Base-by-base conservation (phyloP, 1,140 invertebrate genomes). In the Heliconius melpomene region DNA sequence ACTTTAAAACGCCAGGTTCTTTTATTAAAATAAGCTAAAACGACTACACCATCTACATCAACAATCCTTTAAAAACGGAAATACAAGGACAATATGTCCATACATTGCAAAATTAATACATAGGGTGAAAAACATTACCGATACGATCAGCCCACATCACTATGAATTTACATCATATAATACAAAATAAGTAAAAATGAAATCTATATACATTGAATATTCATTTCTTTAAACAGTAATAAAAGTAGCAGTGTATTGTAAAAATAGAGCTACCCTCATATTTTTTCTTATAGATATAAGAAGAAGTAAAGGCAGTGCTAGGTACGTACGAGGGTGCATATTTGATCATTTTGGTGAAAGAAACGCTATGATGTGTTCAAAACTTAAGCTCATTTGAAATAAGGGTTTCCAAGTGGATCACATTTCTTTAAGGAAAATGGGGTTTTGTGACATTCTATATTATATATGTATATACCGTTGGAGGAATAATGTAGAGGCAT, bases 281-380 rank as follows among this genome's bases (percentile, higher is more conserved):
- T 18, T 66, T 9, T 36, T 66, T 26, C 26, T 29, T 76, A 52
- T 54, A 18, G 13, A 70, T 40, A 72, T 57, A 72, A 23, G 72
- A 70, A 66, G 29, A 29, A 18, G 74, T 40, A 20, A 54, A 87
- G 86, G 85, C 86, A 79, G 82, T n/a, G n/a, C n/a, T 79, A 84
- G 87, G 82, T 83, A 78, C 46, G 20, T 60, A 60, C 72, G 86
- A 81, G 90, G 90, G 88, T 92, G 90, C 91, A 91, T 93, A 90
- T 93, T 93, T 91, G 85, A 93, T 91, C 82, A 84, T 84, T 84
- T 77, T 90, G 86, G 87, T 90, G 88, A 84, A 87, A 87, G 85
- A 86, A 83, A 85, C 70, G 71, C 23, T 38, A 57, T 50, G 83
- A 76, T 29, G 79, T 71, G 76, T 83, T 77, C 85, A 85, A 86